phyloP scores from a whole-genome alignment of 2,113 vertebrate genomes.

The Delphinapterus leucas region DNA sequence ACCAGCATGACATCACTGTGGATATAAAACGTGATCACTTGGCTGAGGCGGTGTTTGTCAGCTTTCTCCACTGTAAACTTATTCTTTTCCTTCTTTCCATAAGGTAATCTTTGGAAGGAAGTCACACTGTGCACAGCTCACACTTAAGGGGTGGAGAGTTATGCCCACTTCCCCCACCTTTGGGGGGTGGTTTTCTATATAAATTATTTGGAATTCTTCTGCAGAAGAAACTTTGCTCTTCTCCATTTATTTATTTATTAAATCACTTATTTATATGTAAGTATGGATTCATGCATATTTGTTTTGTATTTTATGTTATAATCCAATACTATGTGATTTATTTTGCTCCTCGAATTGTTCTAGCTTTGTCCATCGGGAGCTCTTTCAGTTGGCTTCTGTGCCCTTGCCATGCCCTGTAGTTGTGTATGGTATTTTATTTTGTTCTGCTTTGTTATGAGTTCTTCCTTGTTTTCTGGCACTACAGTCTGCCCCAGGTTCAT shows the following conservation, averaged over 20 bases:
- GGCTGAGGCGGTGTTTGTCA: neutral
- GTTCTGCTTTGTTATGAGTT: neutral
- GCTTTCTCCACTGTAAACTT: neutral
- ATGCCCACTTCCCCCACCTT: neutral
- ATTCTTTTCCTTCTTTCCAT: neutral
- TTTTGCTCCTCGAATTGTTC: neutral
- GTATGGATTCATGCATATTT: neutral
- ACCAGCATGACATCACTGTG: neutral
- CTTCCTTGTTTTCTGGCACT: neutral
- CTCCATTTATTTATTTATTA: neutral
- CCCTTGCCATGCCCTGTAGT: neutral
- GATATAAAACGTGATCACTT: neutral
- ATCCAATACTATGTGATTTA: neutral
- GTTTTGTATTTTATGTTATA: neutral
- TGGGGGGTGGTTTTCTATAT: neutral
- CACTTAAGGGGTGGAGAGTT: neutral
- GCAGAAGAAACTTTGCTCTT: neutral
- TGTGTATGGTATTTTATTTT: neutral
- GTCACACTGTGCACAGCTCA: neutral
- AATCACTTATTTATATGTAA: neutral
- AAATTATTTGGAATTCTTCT: neutral
- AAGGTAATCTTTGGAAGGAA: neutral
- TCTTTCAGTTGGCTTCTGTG: neutral
- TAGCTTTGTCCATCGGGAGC: neutral
- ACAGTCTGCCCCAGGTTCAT: neutral